Evolutionary conservation across 1,140 invertebrate species (phyloP).

Genomic region (Saccostrea glomerata): DNA sequence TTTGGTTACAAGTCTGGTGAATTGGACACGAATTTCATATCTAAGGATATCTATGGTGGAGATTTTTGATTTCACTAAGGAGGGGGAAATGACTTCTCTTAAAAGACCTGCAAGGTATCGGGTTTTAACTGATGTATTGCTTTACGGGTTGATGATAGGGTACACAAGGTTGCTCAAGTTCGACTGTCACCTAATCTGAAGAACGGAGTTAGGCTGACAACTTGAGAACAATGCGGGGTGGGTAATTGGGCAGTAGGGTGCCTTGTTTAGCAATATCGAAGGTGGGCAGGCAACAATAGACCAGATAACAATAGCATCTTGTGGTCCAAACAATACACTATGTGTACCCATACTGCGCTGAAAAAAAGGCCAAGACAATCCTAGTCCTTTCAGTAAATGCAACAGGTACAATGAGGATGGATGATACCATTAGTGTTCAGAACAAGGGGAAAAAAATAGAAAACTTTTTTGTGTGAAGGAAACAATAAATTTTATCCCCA

Average conservation of each 20-base stretch:
- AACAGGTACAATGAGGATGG: slow-evolving; percentile 11
- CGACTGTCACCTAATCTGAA: slow-evolving; percentile 16
- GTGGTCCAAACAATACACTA: slow-evolving; percentile 22
- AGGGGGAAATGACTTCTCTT: background rate
- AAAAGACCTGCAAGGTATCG: background rate
- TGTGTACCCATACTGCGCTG: background rate
- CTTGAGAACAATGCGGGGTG: slow-evolving; percentile 19
- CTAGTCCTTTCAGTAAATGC: background rate
- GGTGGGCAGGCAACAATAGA: slow-evolving; percentile 26
- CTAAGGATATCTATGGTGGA: background rate
- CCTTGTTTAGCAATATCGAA: slow-evolving; percentile 29
- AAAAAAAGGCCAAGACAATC: background rate
- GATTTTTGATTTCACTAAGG: background rate
- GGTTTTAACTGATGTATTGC: slow-evolving; percentile 22
- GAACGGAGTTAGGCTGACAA: slow-evolving; percentile 1
- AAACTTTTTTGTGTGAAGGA: slow-evolving; percentile 13
- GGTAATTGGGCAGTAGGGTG: slow-evolving; percentile 24
- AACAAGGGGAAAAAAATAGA: background rate
- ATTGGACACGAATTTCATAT: background rate
- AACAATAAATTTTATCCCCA: slow-evolving; percentile 10
- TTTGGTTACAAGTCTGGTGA: background rate
- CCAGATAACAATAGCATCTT: slow-evolving; percentile 28
- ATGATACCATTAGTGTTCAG: slow-evolving; percentile 9
- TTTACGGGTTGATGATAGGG: slow-evolving; percentile 12
- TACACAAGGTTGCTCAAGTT: slow-evolving; percentile 33